These are phyloP conservation scores for Drosophila mettleri DNA, from an alignment of 2,888 invertebrate species.

Conservation along the genomic window DNA sequence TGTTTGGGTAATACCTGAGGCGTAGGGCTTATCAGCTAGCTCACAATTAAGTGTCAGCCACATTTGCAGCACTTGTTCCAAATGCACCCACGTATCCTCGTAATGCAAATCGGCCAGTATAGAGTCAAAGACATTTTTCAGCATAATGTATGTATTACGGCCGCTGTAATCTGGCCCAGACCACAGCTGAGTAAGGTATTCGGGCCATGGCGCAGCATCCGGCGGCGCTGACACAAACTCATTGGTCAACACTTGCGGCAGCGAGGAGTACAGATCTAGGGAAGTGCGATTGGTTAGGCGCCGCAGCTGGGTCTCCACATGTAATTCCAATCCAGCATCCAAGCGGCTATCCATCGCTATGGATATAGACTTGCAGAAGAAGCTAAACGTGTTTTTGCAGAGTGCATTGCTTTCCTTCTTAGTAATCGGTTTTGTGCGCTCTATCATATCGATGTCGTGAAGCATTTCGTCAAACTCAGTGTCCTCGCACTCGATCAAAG, in stretches of 20 bases:
- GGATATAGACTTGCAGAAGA: conserved; percentile 86
- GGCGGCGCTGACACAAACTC: conserved; percentile 82
- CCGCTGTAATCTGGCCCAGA: conserved; percentile 86
- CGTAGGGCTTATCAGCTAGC: conserved; percentile 83
- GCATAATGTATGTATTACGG: conserved; percentile 87
- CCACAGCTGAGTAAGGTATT: conserved; percentile 85
- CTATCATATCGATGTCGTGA: conserved; percentile 89
- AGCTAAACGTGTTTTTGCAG: conserved; percentile 84
- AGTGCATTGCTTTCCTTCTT: conserved; percentile 85
- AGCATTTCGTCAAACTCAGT: conserved; percentile 92
- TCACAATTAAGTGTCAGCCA: conserved; percentile 94
- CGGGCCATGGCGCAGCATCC: conserved; percentile 85
- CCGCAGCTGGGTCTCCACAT: conserved; percentile 91
- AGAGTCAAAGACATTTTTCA: conserved; percentile 89
- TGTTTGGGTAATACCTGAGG: conserved; percentile 87
- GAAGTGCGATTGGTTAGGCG: conserved; percentile 89
- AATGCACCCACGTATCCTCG: conserved; percentile 90
- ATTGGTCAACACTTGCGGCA: conserved; percentile 83
- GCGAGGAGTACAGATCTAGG: conserved; percentile 83
- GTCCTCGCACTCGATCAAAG: conserved; percentile 92
- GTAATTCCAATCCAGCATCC: conserved; percentile 91
- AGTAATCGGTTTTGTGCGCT: conserved; percentile 87
- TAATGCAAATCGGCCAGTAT: conserved; percentile 89
- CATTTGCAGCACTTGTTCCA: conserved; percentile 93
- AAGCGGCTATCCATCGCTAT: conserved; percentile 91